phyloP scores from a whole-genome alignment of 2,888 invertebrate genomes.

The Agonopterix arenella region DNA sequence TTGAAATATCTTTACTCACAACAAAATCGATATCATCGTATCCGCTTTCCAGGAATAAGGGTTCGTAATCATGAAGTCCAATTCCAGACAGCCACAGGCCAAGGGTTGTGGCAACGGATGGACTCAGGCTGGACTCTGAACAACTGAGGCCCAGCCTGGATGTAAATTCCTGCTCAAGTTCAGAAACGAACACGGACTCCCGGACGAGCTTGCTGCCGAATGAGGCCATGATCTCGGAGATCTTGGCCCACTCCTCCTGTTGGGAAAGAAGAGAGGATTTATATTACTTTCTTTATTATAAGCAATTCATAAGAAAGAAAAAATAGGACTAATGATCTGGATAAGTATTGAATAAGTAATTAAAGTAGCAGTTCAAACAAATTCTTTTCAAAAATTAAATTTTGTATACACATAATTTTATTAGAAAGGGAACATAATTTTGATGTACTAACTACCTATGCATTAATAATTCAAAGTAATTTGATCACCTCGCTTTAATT shows the following conservation, averaged over 20 bases:
- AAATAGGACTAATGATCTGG: too few species aligned
- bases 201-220: constrained; percentile 90
- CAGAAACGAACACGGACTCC: constrained; percentile 86
- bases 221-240: constrained; percentile 96
- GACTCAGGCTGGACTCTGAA: constrained; percentile 76
- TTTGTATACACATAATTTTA: too few species aligned
- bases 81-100: constrained; percentile 88
- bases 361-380: too few species aligned
- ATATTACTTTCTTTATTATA: too few species aligned
- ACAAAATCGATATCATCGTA: constrained; percentile 95
- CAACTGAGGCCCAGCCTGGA: constrained; percentile 80
- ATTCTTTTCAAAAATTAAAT: too few species aligned
- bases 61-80: constrained; percentile 89
- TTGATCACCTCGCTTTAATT: too few species aligned
- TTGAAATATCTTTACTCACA: constrained; percentile 77
- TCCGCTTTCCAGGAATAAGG: constrained; percentile 89
- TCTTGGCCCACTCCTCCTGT: constrained; percentile 97
- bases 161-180: constrained; percentile 88
- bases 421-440: too few species aligned
- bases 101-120: constrained; percentile 79
- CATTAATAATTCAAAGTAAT: too few species aligned
- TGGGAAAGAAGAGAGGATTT: constrained; percentile 14
- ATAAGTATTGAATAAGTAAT: too few species aligned
- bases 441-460: too few species aligned
- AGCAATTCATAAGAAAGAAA: too few species aligned